These are phyloP conservation scores for Phasianus colchicus DNA, from an alignment of 2,113 vertebrate genomes.

Conservation along the genomic window DNA sequence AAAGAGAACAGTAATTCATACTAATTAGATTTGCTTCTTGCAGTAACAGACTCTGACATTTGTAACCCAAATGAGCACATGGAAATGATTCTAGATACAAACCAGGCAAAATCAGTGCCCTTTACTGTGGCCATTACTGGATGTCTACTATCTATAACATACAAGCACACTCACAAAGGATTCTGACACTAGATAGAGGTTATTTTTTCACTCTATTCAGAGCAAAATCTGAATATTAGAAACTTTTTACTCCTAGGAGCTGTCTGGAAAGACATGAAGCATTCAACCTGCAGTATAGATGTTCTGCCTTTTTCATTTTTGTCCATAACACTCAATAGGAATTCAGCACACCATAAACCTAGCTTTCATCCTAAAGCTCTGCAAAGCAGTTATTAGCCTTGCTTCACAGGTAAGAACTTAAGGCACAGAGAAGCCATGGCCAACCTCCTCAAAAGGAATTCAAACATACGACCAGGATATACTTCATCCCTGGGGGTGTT, in stretches of 20 bases:
- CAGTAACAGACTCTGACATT: constrained; percentile 3
- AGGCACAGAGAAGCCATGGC: neutral
- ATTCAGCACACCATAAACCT: neutral
- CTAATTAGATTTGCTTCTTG: constrained; percentile 31
- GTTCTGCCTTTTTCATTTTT: neutral
- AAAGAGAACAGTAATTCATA: neutral
- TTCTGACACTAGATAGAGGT: constrained; percentile 31
- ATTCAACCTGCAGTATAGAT: neutral
- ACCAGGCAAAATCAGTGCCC: constrained; percentile 46
- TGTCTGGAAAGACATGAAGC: neutral
- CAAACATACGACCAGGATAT: neutral
- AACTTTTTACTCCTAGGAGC: neutral
- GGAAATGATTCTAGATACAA: constrained; percentile 36
- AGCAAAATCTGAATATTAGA: neutral
- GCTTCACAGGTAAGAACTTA: neutral
- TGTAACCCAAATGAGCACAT: constrained; percentile 46
- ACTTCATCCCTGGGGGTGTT: no score
- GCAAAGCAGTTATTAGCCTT: neutral
- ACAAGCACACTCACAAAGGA: neutral
- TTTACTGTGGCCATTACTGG: neutral
- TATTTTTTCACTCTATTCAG: constrained; percentile 17
- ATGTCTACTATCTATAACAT: neutral
- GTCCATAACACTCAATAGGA: neutral
- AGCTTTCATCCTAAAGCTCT: neutral
- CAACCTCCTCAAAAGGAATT: neutral